Conservation (phyloP, 2,113 vertebrate species). For the Centropus unirufus region DNA sequence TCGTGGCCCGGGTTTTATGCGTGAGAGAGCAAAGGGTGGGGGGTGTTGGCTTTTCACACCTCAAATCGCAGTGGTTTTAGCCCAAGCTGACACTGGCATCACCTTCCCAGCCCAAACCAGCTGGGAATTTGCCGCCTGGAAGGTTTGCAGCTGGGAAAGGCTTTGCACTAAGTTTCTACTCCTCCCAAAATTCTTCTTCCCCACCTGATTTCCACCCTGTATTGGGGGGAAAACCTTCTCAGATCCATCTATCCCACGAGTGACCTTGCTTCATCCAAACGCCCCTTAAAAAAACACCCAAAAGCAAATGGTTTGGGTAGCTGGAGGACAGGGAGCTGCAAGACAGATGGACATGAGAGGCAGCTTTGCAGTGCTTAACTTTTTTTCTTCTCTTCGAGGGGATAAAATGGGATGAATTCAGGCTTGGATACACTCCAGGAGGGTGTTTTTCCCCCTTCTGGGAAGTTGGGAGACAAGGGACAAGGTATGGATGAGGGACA, state of each 20-base stretch:
- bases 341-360: neutral
- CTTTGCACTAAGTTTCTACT: neutral
- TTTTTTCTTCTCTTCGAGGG: neutral
- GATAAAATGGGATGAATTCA: neutral
- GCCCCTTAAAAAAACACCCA: neutral
- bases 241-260: neutral
- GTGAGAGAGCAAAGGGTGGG: neutral
- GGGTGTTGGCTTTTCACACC: neutral
- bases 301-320: neutral
- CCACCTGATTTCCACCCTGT: constrained; percentile 14
- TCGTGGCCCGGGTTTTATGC: fast-evolving
- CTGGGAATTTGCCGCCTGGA: neutral
- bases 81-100: neutral
- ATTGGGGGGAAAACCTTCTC: neutral
- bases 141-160: neutral
- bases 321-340: neutral
- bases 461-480: neutral
- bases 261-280: neutral
- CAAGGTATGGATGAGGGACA: neutral
- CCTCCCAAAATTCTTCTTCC: neutral
- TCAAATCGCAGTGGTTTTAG: neutral
- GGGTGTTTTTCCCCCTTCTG: neutral
- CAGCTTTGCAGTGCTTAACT: neutral
- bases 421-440: neutral
- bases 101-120: neutral